Evolutionary conservation across 2,888 invertebrate species (phyloP).

Genomic region (Ennomos erosarius): DNA sequence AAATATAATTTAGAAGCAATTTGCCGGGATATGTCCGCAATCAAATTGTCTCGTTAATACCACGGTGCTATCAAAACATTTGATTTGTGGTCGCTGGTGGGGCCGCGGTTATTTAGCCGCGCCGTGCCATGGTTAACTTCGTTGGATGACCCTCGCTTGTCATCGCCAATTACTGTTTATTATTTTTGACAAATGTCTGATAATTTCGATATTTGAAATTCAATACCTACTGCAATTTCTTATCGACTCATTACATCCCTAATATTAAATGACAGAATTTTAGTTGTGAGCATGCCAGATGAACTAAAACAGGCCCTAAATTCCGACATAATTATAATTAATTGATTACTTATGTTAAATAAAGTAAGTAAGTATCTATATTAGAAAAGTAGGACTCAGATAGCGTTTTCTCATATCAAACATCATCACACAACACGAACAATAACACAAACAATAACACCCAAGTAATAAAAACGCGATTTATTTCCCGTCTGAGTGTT

Average conservation of each 20-base stretch:
- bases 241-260: neutral
- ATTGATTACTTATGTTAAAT: too few relatives aligned
- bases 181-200: constrained; percentile 48
- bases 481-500: constrained; percentile 23
- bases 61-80: constrained; percentile 84
- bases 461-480: constrained; percentile 28
- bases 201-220: constrained; percentile 43
- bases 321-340: too few relatives aligned
- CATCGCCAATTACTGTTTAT: constrained; percentile 67
- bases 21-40: constrained; percentile 84
- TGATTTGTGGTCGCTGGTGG: constrained; percentile 77
- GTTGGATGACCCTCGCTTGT: constrained; percentile 74
- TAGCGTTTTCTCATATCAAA: constrained; percentile 1
- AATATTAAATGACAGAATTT: too few relatives aligned
- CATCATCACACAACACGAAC: constrained; percentile 20
- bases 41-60: constrained; percentile 86
- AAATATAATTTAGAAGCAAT: constrained; percentile 86
- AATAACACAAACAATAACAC: constrained; percentile 32
- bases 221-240: constrained; percentile 23
- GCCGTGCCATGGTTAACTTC: constrained; percentile 66
- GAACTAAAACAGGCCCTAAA: too few relatives aligned
- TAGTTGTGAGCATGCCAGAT: too few relatives aligned
- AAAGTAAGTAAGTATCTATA: neutral
- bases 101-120: constrained; percentile 73
- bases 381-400: constrained; percentile 5